phyloP scores from a whole-genome alignment of 2,888 invertebrate species.

The Protophormia terraenovae region DNA sequence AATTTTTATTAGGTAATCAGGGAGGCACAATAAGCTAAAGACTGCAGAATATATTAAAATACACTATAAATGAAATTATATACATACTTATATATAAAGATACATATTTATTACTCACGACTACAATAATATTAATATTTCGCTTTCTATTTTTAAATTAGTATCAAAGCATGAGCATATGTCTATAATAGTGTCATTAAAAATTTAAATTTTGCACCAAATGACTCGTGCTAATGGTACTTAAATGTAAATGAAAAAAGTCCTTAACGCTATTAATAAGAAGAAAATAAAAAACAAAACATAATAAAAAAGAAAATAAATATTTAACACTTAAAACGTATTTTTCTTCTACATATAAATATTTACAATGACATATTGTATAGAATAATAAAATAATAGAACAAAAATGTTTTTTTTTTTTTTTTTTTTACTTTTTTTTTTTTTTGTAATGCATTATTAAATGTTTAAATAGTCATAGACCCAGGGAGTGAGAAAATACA shows the following conservation, averaged over 20 bases:
- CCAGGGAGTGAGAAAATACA: too few species aligned
- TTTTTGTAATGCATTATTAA: not conserved
- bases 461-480: too few species aligned
- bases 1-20: too few species aligned
- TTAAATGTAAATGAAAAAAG: not conserved
- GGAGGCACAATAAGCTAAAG: too few species aligned
- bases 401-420: slow-evolving; percentile 1
- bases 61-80: too few species aligned
- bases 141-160: not conserved
- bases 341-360: not conserved
- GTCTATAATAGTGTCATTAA: not conserved
- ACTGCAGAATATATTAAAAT: too few species aligned
- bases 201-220: not conserved
- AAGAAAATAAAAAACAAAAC: not conserved
- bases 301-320: not conserved
- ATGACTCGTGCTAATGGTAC: not conserved
- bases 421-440: too few species aligned
- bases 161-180: not conserved
- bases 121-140: not conserved
- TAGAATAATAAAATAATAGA: not conserved
- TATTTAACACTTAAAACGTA: slow-evolving; percentile 7
- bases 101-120: not conserved
- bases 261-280: not conserved
- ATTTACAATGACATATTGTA: not conserved
- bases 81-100: not conserved